Base-by-base conservation (phyloP, 53 echinoderm and acorn worm genomes). In the Paracentrotus lividus region DNA sequence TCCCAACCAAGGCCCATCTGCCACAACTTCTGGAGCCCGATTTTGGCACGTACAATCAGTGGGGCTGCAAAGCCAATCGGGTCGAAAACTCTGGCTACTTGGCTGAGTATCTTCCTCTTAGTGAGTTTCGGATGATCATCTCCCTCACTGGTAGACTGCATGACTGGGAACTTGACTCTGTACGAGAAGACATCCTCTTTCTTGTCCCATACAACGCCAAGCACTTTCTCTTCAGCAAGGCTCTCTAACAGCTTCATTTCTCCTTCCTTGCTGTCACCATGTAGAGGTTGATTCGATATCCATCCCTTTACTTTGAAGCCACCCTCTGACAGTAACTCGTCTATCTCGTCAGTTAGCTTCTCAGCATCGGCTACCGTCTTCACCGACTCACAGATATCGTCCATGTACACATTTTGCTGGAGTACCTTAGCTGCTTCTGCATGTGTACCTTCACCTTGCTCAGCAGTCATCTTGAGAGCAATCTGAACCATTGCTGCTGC, bases 231-330 rank as follows among this genome's bases (percentile, higher is more conserved):
- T 84, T 93, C 55, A 32, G 45, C 85, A 23, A 85, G 24, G 12
- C 16, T 26, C 9, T 85, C 42, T 59, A 94, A 53, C 76, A 77
- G 45, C 45, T 85, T 67, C 85, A 84, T 33, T 66, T 94, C 31
- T 86, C 94, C 49, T 51, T 94, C 67, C 40, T 61, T 44, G 67
- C 49, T 60, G 14, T 92, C 40, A 21, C 58, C 84, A 29, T 43
- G 49, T 44, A 81, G 51, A 56, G 32, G 26, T 2, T 69, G 21
- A 13, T 87, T 91, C 4, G 96, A 94, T n/a, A 57, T 42, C 96
- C 94, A 94, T 4, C 93, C 94, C 53, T 96, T 96, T 0, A 94
- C 94, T 52, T 85, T 90, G 31, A 96, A 96, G 27, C 94, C 94
- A 42, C 94, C 95, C 13, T 94, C 65, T 13, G 15, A 4, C 23